These are phyloP conservation scores for Pseudomyrmex concolor DNA, from an alignment of 1,140 invertebrate species.

Conservation along the genomic window DNA sequence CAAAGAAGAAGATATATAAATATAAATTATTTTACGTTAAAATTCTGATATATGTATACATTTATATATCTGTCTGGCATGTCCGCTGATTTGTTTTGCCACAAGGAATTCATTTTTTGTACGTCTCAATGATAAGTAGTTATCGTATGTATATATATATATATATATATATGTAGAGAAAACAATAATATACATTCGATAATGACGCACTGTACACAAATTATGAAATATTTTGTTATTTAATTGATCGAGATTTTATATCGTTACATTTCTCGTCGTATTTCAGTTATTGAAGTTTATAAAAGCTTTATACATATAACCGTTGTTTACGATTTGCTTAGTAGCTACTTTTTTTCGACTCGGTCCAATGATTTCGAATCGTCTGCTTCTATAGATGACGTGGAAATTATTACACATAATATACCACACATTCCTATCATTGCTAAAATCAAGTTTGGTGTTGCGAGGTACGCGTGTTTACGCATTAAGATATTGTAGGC, in stretches of 20 bases:
- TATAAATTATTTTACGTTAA: constrained; percentile 59
- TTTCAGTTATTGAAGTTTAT: constrained; percentile 68
- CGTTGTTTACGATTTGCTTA: constrained; percentile 61
- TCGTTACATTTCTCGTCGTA: constrained; percentile 60
- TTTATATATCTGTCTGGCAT: constrained; percentile 6
- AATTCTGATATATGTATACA: constrained; percentile 45
- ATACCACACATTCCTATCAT: constrained; percentile 54
- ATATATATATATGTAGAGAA: not conserved
- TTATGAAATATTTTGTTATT: constrained; percentile 62
- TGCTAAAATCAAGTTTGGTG: constrained; percentile 48
- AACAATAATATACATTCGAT: constrained; percentile 28
- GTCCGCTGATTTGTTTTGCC: constrained; percentile 27
- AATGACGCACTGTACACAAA: constrained; percentile 47
- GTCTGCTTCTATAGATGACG: constrained; percentile 12
- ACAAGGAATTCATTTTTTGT: constrained; percentile 10
- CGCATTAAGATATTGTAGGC: constrained; percentile 58
- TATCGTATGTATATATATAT: too few relatives aligned
- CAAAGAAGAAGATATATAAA: constrained; percentile 55
- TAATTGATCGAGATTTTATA: constrained; percentile 65
- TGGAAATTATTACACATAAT: constrained; percentile 61
- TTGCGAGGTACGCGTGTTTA: constrained; percentile 53
- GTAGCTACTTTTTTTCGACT: constrained; percentile 38
- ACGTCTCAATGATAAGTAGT: constrained; percentile 2
- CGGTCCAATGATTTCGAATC: constrained; percentile 31
- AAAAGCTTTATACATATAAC: constrained; percentile 71